phyloP scores from a whole-genome alignment of 1,140 invertebrate genomes.

The Zaprionus gabonicus region DNA sequence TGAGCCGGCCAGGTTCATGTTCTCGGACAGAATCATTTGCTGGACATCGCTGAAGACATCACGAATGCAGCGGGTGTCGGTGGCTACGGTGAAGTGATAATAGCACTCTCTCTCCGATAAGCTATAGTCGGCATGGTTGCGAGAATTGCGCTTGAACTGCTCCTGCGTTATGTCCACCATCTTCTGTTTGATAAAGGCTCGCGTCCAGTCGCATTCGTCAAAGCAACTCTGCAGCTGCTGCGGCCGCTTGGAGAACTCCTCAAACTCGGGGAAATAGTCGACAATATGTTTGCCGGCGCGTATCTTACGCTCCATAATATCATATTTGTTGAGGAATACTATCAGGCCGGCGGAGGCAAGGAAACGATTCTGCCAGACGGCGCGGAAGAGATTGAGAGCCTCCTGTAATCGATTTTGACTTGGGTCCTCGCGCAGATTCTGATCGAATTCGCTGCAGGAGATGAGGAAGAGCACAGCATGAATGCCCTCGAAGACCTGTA shows the following conservation, averaged over 20 bases:
- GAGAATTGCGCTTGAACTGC: slow-evolving; percentile 74
- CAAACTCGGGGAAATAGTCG: slow-evolving; percentile 89
- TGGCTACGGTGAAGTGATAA: slow-evolving; percentile 90
- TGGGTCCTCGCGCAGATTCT: slow-evolving; percentile 89
- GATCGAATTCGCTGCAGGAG: slow-evolving; percentile 91
- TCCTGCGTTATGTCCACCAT: slow-evolving; percentile 85
- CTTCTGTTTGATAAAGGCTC: slow-evolving; percentile 89
- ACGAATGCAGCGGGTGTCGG: slow-evolving; percentile 89
- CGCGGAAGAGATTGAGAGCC: slow-evolving; percentile 89
- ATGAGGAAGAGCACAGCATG: slow-evolving; percentile 92
- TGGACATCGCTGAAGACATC: slow-evolving; percentile 90
- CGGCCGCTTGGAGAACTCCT: slow-evolving; percentile 84
- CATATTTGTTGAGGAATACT: slow-evolving; percentile 93
- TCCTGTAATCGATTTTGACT: slow-evolving; percentile 89
- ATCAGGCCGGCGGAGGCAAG: slow-evolving; percentile 90
- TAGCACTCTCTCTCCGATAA: slow-evolving; percentile 86
- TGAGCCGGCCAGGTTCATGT: slow-evolving; percentile 84
- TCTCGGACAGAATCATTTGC: slow-evolving; percentile 88
- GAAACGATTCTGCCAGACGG: slow-evolving; percentile 92
- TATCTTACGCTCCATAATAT: slow-evolving; percentile 90
- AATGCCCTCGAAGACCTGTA: slow-evolving; percentile 93
- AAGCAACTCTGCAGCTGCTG: slow-evolving; percentile 84
- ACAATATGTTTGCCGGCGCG: slow-evolving; percentile 87
- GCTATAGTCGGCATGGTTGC: slow-evolving; percentile 67
- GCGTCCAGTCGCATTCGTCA: slow-evolving; percentile 88